Evolutionary conservation across 2,797 vertebrate genomes (phyloP).

Genomic region (Mormyrus proboscirostris): DNA sequence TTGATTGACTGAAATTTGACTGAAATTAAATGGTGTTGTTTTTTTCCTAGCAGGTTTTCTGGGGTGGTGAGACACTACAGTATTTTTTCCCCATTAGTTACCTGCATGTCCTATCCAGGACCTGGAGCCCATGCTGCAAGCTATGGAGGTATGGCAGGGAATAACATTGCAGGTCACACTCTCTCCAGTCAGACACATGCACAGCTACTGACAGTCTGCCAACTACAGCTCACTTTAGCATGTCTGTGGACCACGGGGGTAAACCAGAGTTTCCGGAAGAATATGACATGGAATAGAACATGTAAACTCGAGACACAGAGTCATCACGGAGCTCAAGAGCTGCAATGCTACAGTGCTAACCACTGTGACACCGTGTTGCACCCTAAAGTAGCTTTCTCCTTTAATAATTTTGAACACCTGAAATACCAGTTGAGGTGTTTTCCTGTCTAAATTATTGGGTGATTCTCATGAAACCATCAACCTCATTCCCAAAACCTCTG

Average conservation of each 20-base stretch:
- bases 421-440: background rate
- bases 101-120: background rate
- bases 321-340: background rate
- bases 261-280: background rate
- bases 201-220: background rate
- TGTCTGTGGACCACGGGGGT: background rate
- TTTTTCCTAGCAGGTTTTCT: background rate
- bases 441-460: background rate
- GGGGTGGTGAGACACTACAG: background rate
- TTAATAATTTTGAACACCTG: background rate
- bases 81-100: background rate
- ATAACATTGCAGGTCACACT: background rate
- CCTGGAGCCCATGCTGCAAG: background rate
- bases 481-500: too few relatives aligned
- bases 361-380: background rate
- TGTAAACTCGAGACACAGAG: background rate
- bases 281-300: background rate
- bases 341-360: background rate
- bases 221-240: background rate
- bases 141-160: background rate
- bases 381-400: background rate
- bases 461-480: too few relatives aligned
- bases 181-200: background rate
- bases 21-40: background rate
- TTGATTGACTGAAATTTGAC: too few relatives aligned